A percentile compares a stretch with the other conserved stretches of the same genome.
Conservation (phyloP, 1,140 invertebrate genomes). For the Stegodyphus dumicola region DNA sequence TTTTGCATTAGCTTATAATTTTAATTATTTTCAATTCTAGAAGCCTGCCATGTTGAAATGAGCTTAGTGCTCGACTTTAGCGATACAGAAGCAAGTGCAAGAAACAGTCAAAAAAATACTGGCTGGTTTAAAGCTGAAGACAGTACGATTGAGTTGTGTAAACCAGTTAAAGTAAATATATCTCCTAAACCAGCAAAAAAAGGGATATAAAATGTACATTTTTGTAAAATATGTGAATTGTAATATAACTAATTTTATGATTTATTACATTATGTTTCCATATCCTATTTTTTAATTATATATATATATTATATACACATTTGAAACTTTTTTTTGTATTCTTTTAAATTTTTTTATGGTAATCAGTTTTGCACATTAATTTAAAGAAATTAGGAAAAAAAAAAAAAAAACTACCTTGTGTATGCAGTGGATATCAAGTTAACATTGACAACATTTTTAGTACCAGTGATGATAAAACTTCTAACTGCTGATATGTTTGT, state of each 20-base stretch:
- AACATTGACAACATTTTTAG: too few relatives aligned
- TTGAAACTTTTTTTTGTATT: too few relatives aligned
- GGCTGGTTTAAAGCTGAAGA: constrained; percentile 71
- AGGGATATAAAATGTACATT: constrained; percentile 74
- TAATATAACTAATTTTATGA: neutral
- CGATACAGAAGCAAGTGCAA: constrained; percentile 72
- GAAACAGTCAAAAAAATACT: constrained; percentile 66
- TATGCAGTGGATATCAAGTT: too few relatives aligned
- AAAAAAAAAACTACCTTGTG: too few relatives aligned
- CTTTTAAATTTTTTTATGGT: too few relatives aligned
- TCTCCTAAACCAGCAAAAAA: constrained; percentile 88
- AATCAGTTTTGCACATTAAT: too few relatives aligned
- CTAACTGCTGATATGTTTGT: too few relatives aligned
- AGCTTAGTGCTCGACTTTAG: constrained; percentile 83
- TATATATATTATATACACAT: too few relatives aligned
- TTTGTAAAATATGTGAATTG: neutral
- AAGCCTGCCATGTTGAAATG: constrained; percentile 88
- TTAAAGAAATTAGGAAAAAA: too few relatives aligned
- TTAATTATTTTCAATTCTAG: constrained; percentile 72
- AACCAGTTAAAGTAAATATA: constrained; percentile 89
- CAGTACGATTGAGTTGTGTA: constrained; percentile 84
- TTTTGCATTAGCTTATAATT: neutral
- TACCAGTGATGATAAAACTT: too few relatives aligned
- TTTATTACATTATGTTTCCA: neutral
- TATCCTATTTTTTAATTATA: too few relatives aligned